Conservation (phyloP, 2,113 vertebrate genomes). For the Sisor rabdophorus region DNA sequence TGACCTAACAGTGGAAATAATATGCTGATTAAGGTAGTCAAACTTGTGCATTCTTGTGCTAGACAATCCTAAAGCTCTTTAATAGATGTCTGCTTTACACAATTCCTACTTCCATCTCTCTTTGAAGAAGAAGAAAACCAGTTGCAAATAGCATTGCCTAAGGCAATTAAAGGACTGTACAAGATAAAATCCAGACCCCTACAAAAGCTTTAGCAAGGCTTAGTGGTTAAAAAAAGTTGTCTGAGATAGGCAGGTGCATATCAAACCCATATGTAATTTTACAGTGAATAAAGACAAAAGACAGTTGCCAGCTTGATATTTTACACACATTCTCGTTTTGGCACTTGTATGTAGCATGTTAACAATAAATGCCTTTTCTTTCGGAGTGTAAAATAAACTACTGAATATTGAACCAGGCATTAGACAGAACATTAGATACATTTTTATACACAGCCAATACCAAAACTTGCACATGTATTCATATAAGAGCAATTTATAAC, state of each 20-base stretch:
- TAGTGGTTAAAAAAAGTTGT: constrained; percentile 7
- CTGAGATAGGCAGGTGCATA: not conserved
- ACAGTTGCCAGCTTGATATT: constrained; percentile 1
- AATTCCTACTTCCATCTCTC: not conserved
- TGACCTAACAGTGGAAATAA: not conserved
- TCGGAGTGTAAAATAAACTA: not conserved
- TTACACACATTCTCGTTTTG: not conserved
- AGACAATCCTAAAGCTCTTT: not conserved
- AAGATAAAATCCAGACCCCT: constrained; percentile 4
- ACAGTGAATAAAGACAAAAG: constrained; percentile 22
- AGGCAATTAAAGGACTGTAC: constrained; percentile 43
- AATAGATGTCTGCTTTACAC: not conserved
- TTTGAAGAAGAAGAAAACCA: constrained; percentile 17
- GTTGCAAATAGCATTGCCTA: constrained; percentile 1
- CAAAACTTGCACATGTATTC: not conserved
- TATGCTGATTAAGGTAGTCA: not conserved
- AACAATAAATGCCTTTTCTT: not conserved
- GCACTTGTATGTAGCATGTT: constrained; percentile 1
- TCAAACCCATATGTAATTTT: constrained; percentile 26
- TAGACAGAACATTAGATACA: not conserved
- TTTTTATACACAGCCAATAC: not conserved
- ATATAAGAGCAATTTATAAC: too few species aligned
- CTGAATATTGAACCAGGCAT: not conserved
- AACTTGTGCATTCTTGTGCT: not conserved
- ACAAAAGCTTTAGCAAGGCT: constrained; percentile 23